These are phyloP conservation scores for Nyctereutes procyonoides DNA, from an alignment of 2,113 vertebrate genomes.

Conservation along the genomic window DNA sequence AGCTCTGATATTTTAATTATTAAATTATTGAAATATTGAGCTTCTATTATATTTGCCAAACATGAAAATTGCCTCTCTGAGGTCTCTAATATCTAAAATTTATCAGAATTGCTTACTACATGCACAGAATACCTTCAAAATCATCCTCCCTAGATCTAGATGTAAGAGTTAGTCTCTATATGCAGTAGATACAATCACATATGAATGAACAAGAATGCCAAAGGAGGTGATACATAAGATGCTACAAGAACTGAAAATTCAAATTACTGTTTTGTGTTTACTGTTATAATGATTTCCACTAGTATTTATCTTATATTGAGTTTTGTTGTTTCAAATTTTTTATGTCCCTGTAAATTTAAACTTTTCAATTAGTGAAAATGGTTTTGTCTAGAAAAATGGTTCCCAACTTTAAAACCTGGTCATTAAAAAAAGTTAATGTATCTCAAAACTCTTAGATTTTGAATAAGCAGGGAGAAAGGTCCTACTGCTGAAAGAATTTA, in stretches of 20 bases:
- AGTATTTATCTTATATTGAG: background rate
- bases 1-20: background rate
- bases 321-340: background rate
- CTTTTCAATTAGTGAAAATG: background rate
- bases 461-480: background rate
- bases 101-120: background rate
- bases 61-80: background rate
- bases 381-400: conserved; percentile 1
- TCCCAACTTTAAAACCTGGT: background rate
- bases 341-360: background rate
- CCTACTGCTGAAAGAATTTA: conserved; percentile 16
- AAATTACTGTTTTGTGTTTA: background rate
- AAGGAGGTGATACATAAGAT: background rate
- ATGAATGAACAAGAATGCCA: background rate
- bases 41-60: background rate
- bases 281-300: background rate
- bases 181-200: background rate
- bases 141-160: background rate
- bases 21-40: background rate
- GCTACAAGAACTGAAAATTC: background rate
- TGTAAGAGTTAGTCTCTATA: background rate
- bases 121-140: background rate
- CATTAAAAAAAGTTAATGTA: background rate
- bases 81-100: background rate
- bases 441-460: background rate